Evolutionary conservation across 2,797 vertebrate genomes (phyloP).

Genomic region (Pitangus sulphuratus): DNA sequence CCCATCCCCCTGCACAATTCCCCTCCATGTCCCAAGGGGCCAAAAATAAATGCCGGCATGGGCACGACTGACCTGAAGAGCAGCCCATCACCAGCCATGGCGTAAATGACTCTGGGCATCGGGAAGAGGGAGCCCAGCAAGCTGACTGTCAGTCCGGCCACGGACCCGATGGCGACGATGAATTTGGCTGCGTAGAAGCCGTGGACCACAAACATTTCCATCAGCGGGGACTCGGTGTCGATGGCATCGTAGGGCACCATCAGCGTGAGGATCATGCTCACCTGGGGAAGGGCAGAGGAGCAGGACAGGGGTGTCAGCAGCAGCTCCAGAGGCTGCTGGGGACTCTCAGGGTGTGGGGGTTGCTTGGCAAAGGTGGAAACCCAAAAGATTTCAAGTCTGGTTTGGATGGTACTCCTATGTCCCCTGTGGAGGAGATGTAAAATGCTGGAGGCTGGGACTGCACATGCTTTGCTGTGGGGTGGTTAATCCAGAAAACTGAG

Average conservation of each 20-base stretch:
- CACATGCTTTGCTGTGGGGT: neutral
- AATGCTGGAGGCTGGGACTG: neutral
- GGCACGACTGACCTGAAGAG: constrained; percentile 87
- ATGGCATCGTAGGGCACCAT: constrained; percentile 94
- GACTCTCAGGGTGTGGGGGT: fast-evolving
- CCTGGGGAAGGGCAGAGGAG: constrained; percentile 75
- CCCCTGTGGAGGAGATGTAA: neutral
- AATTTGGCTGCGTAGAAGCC: constrained; percentile 92
- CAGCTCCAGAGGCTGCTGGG: neutral
- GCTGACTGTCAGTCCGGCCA: constrained; percentile 92
- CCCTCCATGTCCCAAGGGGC: neutral
- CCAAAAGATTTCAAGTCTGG: neutral
- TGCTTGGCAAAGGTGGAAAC: neutral
- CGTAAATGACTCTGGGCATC: constrained; percentile 96
- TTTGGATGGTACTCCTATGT: neutral
- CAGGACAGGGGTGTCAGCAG: neutral
- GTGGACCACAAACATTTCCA: constrained; percentile 95
- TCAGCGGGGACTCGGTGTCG: constrained; percentile 92
- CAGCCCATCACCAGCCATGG: constrained; percentile 94
- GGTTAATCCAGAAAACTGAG: neutral
- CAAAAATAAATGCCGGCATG: neutral
- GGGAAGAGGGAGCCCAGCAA: constrained; percentile 96
- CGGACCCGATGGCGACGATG: constrained; percentile 87
- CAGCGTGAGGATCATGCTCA: constrained; percentile 93
- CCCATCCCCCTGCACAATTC: fast-evolving